Evolutionary conservation across 2,797 vertebrate species (phyloP).

Genomic region (Gorsachius magnificus): DNA sequence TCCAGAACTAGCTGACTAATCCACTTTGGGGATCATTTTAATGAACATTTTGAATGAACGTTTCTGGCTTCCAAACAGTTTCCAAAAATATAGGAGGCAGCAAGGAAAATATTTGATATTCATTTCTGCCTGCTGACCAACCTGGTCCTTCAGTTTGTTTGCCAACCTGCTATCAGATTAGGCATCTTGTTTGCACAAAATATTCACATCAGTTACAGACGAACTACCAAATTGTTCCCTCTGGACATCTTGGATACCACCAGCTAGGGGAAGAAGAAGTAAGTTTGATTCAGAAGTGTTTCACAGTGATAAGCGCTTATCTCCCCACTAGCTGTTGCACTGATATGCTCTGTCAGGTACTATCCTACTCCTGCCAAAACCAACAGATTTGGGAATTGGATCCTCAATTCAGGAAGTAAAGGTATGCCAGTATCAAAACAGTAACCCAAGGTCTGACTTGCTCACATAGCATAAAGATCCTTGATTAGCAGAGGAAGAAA

Average conservation of each 20-base stretch:
- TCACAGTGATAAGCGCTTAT: neutral
- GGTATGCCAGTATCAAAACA: neutral
- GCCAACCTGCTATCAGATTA: neutral
- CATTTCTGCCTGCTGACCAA: neutral
- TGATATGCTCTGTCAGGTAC: neutral
- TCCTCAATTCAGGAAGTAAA: neutral
- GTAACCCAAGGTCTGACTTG: neutral
- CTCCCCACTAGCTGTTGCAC: neutral
- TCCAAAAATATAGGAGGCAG: neutral
- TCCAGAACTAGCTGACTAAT: conserved; percentile 54
- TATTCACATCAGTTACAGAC: neutral
- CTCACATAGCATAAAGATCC: neutral
- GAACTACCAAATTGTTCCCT: neutral
- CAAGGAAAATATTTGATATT: neutral
- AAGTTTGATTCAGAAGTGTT: neutral
- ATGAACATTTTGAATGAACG: neutral
- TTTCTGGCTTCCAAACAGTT: neutral
- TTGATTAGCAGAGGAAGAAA: neutral
- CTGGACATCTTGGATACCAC: neutral
- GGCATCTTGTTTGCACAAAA: neutral
- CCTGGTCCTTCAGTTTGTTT: neutral
- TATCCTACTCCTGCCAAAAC: neutral
- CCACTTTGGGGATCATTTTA: conserved; percentile 2
- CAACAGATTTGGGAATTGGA: neutral
- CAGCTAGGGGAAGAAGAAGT: neutral